These are phyloP conservation scores for Dendrolimus kikuchii DNA, from an alignment of 1,140 invertebrate genomes.

Conservation along the genomic window DNA sequence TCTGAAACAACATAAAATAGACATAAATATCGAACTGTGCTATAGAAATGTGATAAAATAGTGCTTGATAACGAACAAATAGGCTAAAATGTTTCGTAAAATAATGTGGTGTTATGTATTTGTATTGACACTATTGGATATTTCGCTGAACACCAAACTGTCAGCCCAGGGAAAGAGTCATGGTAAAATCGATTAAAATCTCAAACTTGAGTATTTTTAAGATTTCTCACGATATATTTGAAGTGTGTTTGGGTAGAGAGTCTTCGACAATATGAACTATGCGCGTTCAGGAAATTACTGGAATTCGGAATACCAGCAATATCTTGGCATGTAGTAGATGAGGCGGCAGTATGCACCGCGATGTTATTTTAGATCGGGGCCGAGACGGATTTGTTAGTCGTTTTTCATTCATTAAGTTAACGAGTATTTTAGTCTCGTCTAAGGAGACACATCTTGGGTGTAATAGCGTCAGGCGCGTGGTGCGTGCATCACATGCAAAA, in stretches of 20 bases:
- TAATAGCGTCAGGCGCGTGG: not conserved
- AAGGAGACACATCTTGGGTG: not conserved
- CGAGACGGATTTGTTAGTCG: conserved; percentile 31
- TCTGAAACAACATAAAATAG: conserved; percentile 16
- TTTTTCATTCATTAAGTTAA: conserved; percentile 26
- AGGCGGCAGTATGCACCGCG: conserved; percentile 17
- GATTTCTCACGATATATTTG: not conserved
- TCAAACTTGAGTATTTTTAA: not conserved
- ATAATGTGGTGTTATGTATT: conserved; percentile 61
- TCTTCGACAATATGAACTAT: not conserved
- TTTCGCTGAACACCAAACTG: conserved; percentile 57
- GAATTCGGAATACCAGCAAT: conserved; percentile 13
- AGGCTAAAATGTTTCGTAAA: conserved; percentile 53
- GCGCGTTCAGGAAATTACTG: not conserved
- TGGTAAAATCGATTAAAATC: conserved; percentile 62
- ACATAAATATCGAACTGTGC: conserved; percentile 26
- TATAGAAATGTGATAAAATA: conserved; percentile 55
- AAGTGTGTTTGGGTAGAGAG: not conserved
- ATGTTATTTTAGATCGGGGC: conserved; percentile 50
- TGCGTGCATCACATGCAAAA: not conserved
- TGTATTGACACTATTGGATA: conserved; percentile 58
- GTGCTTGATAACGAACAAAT: conserved; percentile 29
- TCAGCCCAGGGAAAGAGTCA: conserved; percentile 64
- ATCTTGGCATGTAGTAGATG: conserved; percentile 19
- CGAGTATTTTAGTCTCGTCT: conserved; percentile 25